Conservation (phyloP, 1,140 invertebrate species). For the Ceratitis capitata region DNA sequence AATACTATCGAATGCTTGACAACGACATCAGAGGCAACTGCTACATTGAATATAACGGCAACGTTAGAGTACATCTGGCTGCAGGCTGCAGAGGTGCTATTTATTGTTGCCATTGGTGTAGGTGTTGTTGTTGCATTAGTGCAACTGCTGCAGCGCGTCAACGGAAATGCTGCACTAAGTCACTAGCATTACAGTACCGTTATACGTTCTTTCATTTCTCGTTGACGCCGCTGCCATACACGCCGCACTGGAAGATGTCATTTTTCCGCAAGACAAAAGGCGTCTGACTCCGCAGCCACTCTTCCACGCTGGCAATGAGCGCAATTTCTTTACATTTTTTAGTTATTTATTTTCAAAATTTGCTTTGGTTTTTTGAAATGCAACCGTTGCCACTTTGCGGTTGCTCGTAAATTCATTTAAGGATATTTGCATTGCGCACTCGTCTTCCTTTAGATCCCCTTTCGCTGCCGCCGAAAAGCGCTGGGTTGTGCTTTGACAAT, state of each 20-base stretch:
- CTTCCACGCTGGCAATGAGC: background rate
- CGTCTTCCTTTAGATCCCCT: background rate
- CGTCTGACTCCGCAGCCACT: background rate
- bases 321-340: background rate
- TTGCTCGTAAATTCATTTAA: conserved; percentile 17
- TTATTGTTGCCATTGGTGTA: background rate
- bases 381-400: conserved; percentile 4
- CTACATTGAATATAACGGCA: background rate
- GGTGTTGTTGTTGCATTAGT: background rate
- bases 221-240: background rate
- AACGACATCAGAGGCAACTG: background rate
- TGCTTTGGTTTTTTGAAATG: background rate
- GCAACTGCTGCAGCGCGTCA: background rate
- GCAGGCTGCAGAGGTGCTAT: background rate
- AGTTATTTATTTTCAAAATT: background rate
- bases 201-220: background rate
- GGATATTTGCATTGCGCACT: background rate
- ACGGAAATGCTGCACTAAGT: background rate
- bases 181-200: background rate
- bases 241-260: background rate
- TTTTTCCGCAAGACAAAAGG: background rate
- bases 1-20: no score
- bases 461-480: background rate
- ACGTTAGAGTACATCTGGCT: background rate
- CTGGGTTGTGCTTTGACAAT: background rate